Evolutionary conservation across 2,888 invertebrate species (phyloP).

Genomic region (Tetragnatha montana): DNA sequence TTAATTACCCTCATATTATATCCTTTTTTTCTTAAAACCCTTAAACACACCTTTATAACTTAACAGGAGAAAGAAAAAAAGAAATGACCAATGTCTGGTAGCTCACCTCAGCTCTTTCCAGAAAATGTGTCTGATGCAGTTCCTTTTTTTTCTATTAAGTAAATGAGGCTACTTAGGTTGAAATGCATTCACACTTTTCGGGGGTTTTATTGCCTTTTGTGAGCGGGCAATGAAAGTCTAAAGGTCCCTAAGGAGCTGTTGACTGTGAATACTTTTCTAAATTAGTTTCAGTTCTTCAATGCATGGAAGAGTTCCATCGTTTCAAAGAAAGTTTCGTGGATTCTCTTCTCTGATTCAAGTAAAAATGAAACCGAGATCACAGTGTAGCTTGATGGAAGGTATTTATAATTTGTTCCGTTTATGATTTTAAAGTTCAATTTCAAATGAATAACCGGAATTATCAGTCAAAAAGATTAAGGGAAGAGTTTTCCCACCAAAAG

Average conservation of each 20-base stretch:
- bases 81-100: no score
- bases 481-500: no score
- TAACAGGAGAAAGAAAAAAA: no score
- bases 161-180: not conserved
- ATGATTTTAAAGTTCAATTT: no score
- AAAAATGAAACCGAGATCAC: not conserved
- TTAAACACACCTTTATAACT: no score
- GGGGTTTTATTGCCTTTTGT: not conserved
- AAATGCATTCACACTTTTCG: not conserved
- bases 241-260: not conserved
- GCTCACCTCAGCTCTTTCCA: no score
- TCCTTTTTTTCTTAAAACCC: no score
- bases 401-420: not conserved
- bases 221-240: not conserved
- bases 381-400: not conserved
- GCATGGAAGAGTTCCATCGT: not conserved
- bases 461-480: no score
- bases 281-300: not conserved
- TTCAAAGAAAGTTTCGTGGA: not conserved
- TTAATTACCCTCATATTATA: no score
- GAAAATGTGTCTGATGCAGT: no score
- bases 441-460: no score
- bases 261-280: not conserved
- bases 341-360: not conserved
- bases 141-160: no score